Conservation (phyloP, 2,113 vertebrate genomes). For the Ciconia maguari region DNA sequence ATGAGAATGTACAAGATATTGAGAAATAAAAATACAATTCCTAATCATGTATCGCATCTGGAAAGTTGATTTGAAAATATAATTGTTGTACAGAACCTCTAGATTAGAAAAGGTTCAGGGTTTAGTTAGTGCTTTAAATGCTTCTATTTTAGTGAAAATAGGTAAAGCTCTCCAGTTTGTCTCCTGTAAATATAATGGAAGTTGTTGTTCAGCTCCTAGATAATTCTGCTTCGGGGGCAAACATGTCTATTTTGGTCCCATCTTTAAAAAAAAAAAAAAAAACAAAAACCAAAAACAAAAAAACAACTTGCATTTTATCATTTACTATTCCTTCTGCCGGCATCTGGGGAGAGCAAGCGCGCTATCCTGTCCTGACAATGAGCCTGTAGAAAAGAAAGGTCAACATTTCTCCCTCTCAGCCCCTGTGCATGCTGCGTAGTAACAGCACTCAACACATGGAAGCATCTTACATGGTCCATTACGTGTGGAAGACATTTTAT, state of each 20-base stretch:
- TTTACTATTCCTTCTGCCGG: neutral
- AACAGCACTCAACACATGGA: neutral
- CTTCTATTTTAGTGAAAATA: neutral
- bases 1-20: neutral
- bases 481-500: neutral
- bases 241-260: neutral
- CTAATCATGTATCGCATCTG: fast-evolving
- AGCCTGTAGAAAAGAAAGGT: neutral
- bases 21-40: neutral
- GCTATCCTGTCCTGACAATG: neutral
- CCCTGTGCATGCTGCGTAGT: neutral
- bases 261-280: neutral
- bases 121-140: neutral
- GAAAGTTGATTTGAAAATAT: neutral
- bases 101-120: neutral
- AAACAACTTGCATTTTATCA: neutral
- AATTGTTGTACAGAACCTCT: neutral
- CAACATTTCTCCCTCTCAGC: neutral
- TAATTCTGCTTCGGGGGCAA: neutral
- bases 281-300: too few species aligned
- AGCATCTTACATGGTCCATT: neutral
- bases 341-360: neutral
- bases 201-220: neutral
- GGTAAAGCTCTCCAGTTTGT: neutral
- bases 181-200: neutral